Evolutionary conservation across 1,140 invertebrate species (phyloP).

Genomic region (Lucilia cuprina): DNA sequence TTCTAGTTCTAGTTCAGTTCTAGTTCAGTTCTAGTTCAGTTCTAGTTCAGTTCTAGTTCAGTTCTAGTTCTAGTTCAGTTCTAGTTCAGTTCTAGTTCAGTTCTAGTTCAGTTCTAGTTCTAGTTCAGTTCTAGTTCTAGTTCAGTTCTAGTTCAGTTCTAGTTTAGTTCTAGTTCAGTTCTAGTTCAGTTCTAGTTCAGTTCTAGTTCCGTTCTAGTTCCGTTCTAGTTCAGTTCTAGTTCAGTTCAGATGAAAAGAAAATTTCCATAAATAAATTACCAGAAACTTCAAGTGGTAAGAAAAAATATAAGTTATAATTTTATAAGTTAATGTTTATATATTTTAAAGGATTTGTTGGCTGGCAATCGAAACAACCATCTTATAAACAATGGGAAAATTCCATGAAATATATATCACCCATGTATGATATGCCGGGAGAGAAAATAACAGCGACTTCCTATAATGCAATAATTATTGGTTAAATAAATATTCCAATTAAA

Average conservation of each 20-base stretch:
- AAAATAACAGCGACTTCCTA: slow-evolving; percentile 53
- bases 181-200: no score
- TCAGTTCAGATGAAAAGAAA: not conserved
- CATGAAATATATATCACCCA: slow-evolving; percentile 55
- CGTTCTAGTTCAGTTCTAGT: no score
- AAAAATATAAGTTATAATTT: not conserved
- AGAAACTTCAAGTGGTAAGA: slow-evolving; percentile 51
- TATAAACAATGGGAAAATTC: slow-evolving; percentile 54
- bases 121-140: no score
- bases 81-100: no score
- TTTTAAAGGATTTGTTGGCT: slow-evolving; percentile 51
- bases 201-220: no score
- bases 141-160: no score
- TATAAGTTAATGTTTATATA: not conserved
- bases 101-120: no score
- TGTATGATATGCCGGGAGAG: slow-evolving; percentile 52
- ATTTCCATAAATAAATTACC: slow-evolving; percentile 41
- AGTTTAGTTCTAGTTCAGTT: no score
- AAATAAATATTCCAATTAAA: not conserved
- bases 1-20: no score
- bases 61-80: no score
- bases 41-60: no score
- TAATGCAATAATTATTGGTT: slow-evolving; percentile 54
- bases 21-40: no score
- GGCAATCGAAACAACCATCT: slow-evolving; percentile 31